Percentiles rank a stretch among this genome's conserved stretches.
phyloP scores from a whole-genome alignment of 1,140 invertebrate genomes.

The Metaphire vulgaris region DNA sequence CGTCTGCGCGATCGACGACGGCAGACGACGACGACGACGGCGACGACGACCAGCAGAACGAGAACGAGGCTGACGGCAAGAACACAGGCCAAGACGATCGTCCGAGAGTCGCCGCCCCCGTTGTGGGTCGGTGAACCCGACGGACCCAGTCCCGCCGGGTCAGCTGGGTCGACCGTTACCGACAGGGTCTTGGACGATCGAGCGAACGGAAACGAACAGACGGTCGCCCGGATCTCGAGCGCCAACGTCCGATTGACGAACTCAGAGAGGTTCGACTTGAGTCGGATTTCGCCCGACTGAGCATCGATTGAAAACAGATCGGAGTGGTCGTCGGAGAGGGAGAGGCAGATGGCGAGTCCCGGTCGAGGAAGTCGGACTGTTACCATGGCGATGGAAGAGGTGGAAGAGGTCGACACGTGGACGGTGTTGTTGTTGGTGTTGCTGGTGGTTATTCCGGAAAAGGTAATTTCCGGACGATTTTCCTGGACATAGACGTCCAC shows the following conservation, averaged over 20 bases:
- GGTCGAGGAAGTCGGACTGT: not conserved
- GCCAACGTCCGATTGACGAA: not conserved
- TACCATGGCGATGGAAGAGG: not conserved
- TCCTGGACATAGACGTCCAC: not conserved
- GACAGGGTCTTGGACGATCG: not conserved
- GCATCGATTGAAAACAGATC: not conserved
- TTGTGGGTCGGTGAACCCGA: not conserved
- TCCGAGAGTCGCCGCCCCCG: not conserved
- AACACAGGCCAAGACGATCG: not conserved
- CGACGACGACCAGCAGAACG: not conserved
- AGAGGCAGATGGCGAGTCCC: not conserved
- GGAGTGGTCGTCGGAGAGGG: not conserved
- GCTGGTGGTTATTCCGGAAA: not conserved
- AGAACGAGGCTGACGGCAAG: not conserved
- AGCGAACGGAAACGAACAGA: not conserved
- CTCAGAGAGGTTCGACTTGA: not conserved
- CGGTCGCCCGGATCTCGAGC: not conserved
- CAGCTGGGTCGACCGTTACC: not conserved
- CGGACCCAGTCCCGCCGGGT: not conserved
- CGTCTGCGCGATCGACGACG: not conserved
- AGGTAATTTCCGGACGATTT: not conserved
- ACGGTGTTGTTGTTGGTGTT: too few species aligned
- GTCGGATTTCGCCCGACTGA: not conserved
- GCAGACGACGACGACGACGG: not conserved
- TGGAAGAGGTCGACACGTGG: not conserved